Percentiles rank a stretch among this genome's conserved stretches.
Conservation (phyloP, 1,140 invertebrate genomes). For the Ridgeia piscesae region DNA sequence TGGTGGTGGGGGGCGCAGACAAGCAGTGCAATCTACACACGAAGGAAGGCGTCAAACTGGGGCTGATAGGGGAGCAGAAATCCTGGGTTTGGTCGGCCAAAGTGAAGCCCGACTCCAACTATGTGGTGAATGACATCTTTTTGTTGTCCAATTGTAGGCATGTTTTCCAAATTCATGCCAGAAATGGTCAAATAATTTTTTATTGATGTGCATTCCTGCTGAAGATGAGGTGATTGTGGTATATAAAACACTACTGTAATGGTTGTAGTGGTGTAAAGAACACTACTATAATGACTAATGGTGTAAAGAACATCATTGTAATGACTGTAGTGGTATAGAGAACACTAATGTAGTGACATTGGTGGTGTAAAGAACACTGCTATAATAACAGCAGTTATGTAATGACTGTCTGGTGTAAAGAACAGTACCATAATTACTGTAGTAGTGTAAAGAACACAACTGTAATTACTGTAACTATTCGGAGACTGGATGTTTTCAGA, state of each 20-base stretch:
- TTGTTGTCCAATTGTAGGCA: too few species aligned
- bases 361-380: too few species aligned
- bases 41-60: slow-evolving; percentile 79
- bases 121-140: slow-evolving; percentile 64
- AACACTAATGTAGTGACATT: too few species aligned
- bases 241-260: neutral
- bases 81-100: slow-evolving; percentile 87
- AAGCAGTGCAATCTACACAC: slow-evolving; percentile 77
- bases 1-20: slow-evolving; percentile 82
- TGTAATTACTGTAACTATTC: too few species aligned
- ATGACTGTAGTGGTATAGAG: too few species aligned
- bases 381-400: too few species aligned
- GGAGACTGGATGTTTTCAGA: too few species aligned
- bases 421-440: too few species aligned
- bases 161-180: neutral
- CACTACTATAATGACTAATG: too few species aligned
- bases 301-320: too few species aligned
- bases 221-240: neutral
- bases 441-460: neutral
- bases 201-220: neutral
- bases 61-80: slow-evolving; percentile 71
- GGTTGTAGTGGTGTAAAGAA: too few species aligned
- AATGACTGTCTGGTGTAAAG: too few species aligned
- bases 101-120: slow-evolving; percentile 72
- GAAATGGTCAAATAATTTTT: neutral